phyloP scores from a whole-genome alignment of 2,113 vertebrate species.

The Reinhardtius hippoglossoides region DNA sequence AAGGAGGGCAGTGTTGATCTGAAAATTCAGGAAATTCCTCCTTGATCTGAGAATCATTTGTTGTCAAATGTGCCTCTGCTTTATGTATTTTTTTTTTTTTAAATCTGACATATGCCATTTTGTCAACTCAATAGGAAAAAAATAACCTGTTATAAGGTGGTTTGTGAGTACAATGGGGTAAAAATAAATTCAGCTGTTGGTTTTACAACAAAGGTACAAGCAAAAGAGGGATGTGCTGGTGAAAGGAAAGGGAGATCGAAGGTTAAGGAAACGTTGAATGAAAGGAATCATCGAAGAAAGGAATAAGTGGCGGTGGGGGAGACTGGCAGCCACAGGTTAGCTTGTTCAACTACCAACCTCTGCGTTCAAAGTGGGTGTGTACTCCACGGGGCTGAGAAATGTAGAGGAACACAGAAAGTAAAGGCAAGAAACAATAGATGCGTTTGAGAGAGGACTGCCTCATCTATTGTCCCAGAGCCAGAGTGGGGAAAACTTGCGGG shows the following conservation, averaged over 20 bases:
- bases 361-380: slow-evolving; percentile 44
- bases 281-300: slow-evolving; percentile 13
- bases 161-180: background rate
- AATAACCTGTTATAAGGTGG: background rate
- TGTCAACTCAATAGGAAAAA: background rate
- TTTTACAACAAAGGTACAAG: slow-evolving; percentile 8
- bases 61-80: background rate
- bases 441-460: background rate
- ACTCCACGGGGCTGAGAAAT: slow-evolving; percentile 50
- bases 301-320: slow-evolving; percentile 23
- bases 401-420: slow-evolving; percentile 24
- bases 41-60: slow-evolving; percentile 31
- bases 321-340: slow-evolving; percentile 48
- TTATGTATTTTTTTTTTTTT: background rate
- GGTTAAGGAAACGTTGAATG: slow-evolving; percentile 13
- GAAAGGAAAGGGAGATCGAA: background rate
- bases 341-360: slow-evolving; percentile 58
- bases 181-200: background rate
- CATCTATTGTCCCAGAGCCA: background rate
- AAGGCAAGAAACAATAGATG: slow-evolving; percentile 22
- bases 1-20: background rate
- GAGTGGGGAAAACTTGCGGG: background rate
- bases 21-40: slow-evolving; percentile 20
- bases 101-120: background rate
- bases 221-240: background rate